phyloP scores from a whole-genome alignment of 1,140 invertebrate genomes.

The Cyclina sinensis region DNA sequence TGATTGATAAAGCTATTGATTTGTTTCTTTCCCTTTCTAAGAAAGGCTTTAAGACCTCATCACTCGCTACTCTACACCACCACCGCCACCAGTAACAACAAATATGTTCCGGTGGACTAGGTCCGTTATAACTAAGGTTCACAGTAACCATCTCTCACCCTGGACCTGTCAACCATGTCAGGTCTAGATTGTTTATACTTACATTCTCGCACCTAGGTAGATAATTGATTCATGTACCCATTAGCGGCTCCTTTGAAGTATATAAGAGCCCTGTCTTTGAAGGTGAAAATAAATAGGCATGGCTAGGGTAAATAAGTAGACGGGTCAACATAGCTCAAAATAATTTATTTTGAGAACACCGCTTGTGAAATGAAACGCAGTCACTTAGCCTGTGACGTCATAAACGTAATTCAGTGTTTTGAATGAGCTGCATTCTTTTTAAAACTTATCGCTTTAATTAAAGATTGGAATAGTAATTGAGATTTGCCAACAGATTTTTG shows the following conservation, averaged over 20 bases:
- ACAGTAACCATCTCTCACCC: neutral
- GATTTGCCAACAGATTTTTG: too few species aligned
- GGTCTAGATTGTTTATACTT: neutral
- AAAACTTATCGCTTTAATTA: too few species aligned
- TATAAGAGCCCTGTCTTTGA: neutral
- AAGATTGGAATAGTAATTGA: too few species aligned
- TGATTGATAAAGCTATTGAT: too few species aligned
- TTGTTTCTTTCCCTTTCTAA: too few species aligned
- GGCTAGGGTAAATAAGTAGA: neutral
- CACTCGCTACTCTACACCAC: too few species aligned
- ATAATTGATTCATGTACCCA: conserved; percentile 66
- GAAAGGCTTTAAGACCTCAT: too few species aligned
- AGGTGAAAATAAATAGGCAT: conserved; percentile 33
- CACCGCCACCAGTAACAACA: too few species aligned
- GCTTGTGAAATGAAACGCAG: neutral
- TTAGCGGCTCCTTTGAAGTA: conserved; percentile 67
- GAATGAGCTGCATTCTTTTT: too few species aligned
- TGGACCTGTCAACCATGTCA: neutral
- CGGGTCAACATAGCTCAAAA: neutral
- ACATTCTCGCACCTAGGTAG: conserved; percentile 38
- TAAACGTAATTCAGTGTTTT: too few species aligned
- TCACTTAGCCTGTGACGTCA: neutral
- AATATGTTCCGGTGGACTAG: too few species aligned
- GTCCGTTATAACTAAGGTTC: neutral
- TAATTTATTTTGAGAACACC: neutral